phyloP scores from a whole-genome alignment of 2,888 invertebrate species.

The Sphaerophoria rueppellii region DNA sequence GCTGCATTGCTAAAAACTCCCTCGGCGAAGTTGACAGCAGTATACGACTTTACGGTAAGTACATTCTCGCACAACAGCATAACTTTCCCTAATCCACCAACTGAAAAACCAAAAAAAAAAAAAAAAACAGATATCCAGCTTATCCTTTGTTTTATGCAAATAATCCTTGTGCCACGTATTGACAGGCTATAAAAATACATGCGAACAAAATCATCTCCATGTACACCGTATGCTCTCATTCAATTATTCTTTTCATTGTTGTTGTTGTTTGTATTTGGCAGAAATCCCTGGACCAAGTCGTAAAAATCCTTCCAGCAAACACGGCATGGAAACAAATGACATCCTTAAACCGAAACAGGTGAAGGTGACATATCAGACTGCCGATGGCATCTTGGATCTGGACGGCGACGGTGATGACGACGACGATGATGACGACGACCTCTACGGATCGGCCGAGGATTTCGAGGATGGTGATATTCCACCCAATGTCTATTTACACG shows the following conservation, averaged over 20 bases:
- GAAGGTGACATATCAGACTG: conserved; percentile 82
- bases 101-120: no score
- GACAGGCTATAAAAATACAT: conserved; percentile 55
- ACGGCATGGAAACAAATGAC: conserved; percentile 82
- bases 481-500: conserved; percentile 80
- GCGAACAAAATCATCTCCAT: conserved; percentile 23
- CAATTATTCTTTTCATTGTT: conserved; percentile 63
- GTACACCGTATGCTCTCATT: conserved; percentile 37
- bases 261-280: conserved; percentile 77
- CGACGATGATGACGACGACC: conserved; percentile 85
- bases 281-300: conserved; percentile 90
- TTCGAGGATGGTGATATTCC: conserved; percentile 84
- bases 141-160: conserved; percentile 52
- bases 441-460: conserved; percentile 88
- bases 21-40: conserved; percentile 94
- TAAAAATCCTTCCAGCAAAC: conserved; percentile 83
- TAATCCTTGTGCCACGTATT: conserved; percentile 48
- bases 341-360: conserved; percentile 81
- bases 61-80: background rate
- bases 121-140: conserved; percentile 43
- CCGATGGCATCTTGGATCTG: conserved; percentile 56
- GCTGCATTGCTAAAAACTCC: conserved; percentile 93
- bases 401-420: conserved; percentile 64
- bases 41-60: conserved; percentile 92
- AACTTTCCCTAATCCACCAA: conserved; percentile 38